Evolutionary conservation across 1,140 invertebrate species (phyloP).

Genomic region (Carposina sasakii): DNA sequence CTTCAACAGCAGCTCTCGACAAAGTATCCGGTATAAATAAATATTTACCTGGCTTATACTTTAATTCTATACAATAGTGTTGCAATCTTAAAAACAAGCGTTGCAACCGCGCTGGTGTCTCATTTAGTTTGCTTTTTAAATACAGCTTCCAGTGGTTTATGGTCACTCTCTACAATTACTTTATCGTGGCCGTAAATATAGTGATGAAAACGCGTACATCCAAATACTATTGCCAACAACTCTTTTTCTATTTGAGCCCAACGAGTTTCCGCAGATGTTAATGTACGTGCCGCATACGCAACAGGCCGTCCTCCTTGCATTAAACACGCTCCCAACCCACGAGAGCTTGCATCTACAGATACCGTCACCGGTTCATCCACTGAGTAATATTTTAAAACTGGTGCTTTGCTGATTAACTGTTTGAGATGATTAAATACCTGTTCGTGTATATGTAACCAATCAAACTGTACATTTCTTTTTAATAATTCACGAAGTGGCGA

Average conservation of each 20-base stretch:
- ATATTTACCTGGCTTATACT: conserved; percentile 2
- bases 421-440: conserved; percentile 44
- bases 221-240: conserved; percentile 34
- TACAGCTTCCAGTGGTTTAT: conserved; percentile 55
- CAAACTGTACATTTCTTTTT: conserved; percentile 45
- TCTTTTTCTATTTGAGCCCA: conserved; percentile 52
- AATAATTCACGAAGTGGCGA: conserved; percentile 13
- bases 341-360: conserved; percentile 13
- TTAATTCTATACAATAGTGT: not conserved
- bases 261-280: conserved; percentile 33
- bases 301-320: conserved; percentile 31
- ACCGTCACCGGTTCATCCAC: conserved; percentile 17
- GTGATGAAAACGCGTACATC: conserved; percentile 29
- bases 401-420: conserved; percentile 22
- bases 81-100: conserved; percentile 13
- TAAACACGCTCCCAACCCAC: conserved; percentile 30
- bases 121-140: conserved; percentile 51
- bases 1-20: not conserved
- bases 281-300: conserved; percentile 33
- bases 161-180: conserved; percentile 54
- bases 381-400: conserved; percentile 34
- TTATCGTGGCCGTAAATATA: conserved; percentile 17
- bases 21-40: conserved; percentile 5
- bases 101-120: conserved; percentile 39
- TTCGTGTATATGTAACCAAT: conserved; percentile 39